Evolutionary conservation across 2,888 invertebrate genomes (phyloP).

Genomic region (Pediacus dermestoides): DNA sequence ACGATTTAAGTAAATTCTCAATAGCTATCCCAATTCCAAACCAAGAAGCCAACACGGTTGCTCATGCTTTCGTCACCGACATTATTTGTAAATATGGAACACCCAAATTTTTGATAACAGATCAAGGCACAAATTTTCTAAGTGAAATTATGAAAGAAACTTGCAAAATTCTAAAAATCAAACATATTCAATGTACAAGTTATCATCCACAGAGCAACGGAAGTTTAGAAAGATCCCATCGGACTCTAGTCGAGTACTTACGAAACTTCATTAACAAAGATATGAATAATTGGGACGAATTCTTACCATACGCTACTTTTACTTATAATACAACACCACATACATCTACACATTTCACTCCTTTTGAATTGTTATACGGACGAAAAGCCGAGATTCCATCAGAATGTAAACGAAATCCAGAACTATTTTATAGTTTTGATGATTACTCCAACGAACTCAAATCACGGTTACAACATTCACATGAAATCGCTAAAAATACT

Average conservation of each 20-base stretch:
- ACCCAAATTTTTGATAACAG: conserved; percentile 38
- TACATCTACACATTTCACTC: conserved; percentile 36
- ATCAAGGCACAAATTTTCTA: conserved; percentile 42
- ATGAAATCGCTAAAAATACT: conserved; percentile 25
- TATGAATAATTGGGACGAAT: conserved; percentile 36
- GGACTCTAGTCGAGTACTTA: conserved; percentile 34
- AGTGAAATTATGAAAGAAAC: conserved; percentile 36
- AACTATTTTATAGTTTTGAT: conserved; percentile 23
- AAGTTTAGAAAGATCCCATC: conserved; percentile 36
- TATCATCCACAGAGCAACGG: conserved; percentile 39
- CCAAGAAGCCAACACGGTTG: conserved; percentile 34
- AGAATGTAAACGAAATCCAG: conserved; percentile 21
- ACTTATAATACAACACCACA: conserved; percentile 36
- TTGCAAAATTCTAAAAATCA: conserved; percentile 33
- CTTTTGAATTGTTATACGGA: conserved; percentile 41
- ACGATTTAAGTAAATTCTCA: conserved; percentile 32
- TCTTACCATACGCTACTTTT: conserved; percentile 34
- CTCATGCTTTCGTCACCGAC: too few relatives aligned
- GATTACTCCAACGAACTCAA: conserved; percentile 27
- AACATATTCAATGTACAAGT: conserved; percentile 30
- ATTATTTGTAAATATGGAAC: conserved; percentile 39
- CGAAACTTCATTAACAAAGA: conserved; percentile 33
- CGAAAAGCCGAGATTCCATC: conserved; percentile 34
- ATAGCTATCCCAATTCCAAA: conserved; percentile 28
- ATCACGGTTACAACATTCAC: conserved; percentile 26